Evolutionary conservation across 2,888 invertebrate species (phyloP).

Genomic region (Physocephala rufipes): DNA sequence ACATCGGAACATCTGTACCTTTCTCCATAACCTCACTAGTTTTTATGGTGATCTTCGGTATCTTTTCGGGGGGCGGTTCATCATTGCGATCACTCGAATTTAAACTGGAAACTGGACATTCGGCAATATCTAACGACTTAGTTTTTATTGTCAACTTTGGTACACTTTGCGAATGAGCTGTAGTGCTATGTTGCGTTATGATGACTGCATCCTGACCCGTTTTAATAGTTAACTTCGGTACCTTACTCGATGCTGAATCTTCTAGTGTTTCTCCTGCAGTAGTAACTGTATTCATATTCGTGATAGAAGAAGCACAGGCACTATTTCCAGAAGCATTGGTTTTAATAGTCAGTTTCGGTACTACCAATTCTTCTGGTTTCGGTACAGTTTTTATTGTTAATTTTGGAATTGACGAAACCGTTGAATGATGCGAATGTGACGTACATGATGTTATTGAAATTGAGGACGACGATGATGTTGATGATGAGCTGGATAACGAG

Average conservation of each 20-base stretch:
- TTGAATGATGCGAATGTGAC: constrained; percentile 40
- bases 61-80: constrained; percentile 53
- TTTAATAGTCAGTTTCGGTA: constrained; percentile 64
- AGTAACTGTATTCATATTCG: constrained; percentile 36
- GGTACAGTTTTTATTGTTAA: constrained; percentile 69
- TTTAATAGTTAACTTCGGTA: constrained; percentile 67
- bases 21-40: constrained; percentile 44
- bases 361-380: constrained; percentile 49
- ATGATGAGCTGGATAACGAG: constrained; percentile 48
- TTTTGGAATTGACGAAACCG: constrained; percentile 66
- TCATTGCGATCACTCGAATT: constrained; percentile 46
- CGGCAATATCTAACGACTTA: constrained; percentile 56
- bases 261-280: constrained; percentile 18
- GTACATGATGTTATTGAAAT: constrained; percentile 27
- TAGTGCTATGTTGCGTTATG: constrained; percentile 59
- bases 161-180: constrained; percentile 60
- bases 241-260: constrained; percentile 44
- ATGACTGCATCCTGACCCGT: constrained; percentile 66
- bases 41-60: constrained; percentile 66
- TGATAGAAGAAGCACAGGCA: constrained; percentile 43
- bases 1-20: constrained; percentile 43
- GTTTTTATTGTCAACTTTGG: constrained; percentile 64
- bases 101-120: constrained; percentile 2
- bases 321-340: constrained; percentile 43
- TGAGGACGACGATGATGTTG: constrained; percentile 44